phyloP scores from a whole-genome alignment of 2,888 invertebrate species.

The Folsomia candida region DNA sequence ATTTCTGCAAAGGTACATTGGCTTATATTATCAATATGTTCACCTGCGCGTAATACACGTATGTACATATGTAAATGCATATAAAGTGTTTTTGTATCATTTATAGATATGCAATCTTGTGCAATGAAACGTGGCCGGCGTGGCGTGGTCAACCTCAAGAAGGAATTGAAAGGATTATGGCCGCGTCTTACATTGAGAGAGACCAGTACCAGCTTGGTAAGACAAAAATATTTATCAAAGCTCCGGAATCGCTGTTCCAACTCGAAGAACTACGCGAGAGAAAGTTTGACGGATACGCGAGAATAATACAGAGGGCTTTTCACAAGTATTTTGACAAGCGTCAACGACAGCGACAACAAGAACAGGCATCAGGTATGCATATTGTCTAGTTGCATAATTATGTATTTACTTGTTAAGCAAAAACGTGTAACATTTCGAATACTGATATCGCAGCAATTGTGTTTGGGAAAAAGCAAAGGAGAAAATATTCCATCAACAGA shows the following conservation, averaged over 20 bases:
- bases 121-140: slow-evolving; percentile 64
- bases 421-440: not conserved
- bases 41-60: not conserved
- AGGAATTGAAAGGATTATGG: slow-evolving; percentile 62
- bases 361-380: slow-evolving; percentile 57
- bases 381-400: slow-evolving; percentile 17
- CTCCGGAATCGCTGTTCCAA: slow-evolving; percentile 65
- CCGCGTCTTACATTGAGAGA: slow-evolving; percentile 61
- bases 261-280: slow-evolving; percentile 67
- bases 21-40: not conserved
- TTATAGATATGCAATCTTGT: slow-evolving; percentile 64
- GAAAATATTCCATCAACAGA: slow-evolving; percentile 63
- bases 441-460: slow-evolving; percentile 52
- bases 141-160: slow-evolving; percentile 60
- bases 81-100: not conserved
- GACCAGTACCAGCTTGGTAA: slow-evolving; percentile 66
- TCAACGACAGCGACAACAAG: slow-evolving; percentile 61
- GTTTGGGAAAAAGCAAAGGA: slow-evolving; percentile 63
- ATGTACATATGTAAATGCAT: not conserved
- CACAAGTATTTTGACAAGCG: slow-evolving; percentile 63
- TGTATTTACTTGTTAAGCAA: not conserved
- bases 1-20: slow-evolving; percentile 60
- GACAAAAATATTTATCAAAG: slow-evolving; percentile 68
- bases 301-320: slow-evolving; percentile 67
- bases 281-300: slow-evolving; percentile 65